phyloP scores from a whole-genome alignment of 2,113 vertebrate species.

The Lamprotornis superbus region DNA sequence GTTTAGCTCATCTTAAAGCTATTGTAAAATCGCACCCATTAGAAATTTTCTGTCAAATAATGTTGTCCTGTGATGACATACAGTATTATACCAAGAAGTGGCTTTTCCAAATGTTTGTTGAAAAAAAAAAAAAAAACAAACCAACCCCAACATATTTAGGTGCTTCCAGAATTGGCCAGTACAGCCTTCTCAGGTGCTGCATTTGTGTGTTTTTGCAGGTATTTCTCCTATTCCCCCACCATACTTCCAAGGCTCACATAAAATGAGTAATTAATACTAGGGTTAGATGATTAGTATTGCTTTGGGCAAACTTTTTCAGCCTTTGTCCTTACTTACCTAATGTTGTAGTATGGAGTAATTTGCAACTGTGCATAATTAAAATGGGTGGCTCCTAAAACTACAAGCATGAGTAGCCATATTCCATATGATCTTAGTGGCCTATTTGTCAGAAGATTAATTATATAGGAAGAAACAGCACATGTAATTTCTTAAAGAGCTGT shows the following conservation, averaged over 20 bases:
- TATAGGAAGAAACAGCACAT: background rate
- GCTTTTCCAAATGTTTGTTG: background rate
- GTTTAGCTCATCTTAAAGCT: background rate
- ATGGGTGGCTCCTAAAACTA: constrained; percentile 4
- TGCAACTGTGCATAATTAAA: background rate
- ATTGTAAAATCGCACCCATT: accelerated
- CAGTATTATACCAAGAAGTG: background rate
- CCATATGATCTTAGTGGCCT: background rate
- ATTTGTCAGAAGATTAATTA: constrained; percentile 48
- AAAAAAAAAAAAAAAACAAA: background rate
- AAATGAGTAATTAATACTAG: background rate
- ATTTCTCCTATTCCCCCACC: background rate
- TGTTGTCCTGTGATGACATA: background rate
- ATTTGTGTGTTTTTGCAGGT: background rate
- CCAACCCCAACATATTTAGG: background rate
- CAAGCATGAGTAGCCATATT: background rate
- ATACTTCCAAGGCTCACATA: background rate
- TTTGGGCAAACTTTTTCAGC: constrained; percentile 6
- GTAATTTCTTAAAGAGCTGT: background rate
- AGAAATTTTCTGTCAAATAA: background rate
- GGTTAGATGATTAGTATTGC: background rate
- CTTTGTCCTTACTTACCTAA: background rate
- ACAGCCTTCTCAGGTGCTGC: background rate
- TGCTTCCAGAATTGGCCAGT: background rate
- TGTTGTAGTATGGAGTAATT: constrained; percentile 13